Percentiles rank a stretch among this genome's conserved stretches.
phyloP scores from a whole-genome alignment of 1,140 invertebrate species.

The Diorhabda elongata region DNA sequence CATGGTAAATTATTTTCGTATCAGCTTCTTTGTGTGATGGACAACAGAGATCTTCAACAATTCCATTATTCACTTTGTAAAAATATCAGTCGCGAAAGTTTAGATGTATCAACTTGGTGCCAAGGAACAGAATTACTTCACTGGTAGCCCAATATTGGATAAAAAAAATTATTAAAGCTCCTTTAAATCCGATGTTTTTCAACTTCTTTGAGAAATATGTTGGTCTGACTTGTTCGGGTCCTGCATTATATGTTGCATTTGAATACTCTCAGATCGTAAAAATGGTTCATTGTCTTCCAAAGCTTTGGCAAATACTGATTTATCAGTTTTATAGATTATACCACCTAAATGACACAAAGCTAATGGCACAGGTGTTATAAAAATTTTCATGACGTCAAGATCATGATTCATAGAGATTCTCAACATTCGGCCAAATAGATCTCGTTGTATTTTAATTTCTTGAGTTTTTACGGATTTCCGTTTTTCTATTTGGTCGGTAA shows the following conservation, averaged over 20 bases:
- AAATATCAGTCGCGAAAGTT: slow-evolving; percentile 31
- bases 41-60: slow-evolving; percentile 30
- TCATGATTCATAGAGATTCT: slow-evolving; percentile 15
- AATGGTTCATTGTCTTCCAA: no score
- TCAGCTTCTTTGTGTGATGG: slow-evolving; percentile 32
- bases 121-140: background rate
- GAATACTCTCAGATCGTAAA: no score
- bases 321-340: slow-evolving; percentile 39
- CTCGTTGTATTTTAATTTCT: no score
- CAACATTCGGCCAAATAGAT: no score
- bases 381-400: slow-evolving; percentile 20
- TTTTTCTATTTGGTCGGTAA: no score
- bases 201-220: slow-evolving; percentile 27
- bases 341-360: slow-evolving; percentile 19
- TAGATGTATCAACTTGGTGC: slow-evolving; percentile 23
- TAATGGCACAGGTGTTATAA: slow-evolving; percentile 22
- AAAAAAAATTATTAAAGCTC: slow-evolving; percentile 27
- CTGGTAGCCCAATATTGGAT: slow-evolving; percentile 25
- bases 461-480: no score
- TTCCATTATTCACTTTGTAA: slow-evolving; percentile 28
- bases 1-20: slow-evolving; percentile 34
- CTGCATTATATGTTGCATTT: slow-evolving; percentile 17
- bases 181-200: slow-evolving; percentile 12
- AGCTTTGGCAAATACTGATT: slow-evolving; percentile 33
- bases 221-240: slow-evolving; percentile 25